Evolutionary conservation across 2,888 invertebrate species (phyloP), one percentile per base, ranked within the genome.

Genomic region (Ligdia adustata): DNA sequence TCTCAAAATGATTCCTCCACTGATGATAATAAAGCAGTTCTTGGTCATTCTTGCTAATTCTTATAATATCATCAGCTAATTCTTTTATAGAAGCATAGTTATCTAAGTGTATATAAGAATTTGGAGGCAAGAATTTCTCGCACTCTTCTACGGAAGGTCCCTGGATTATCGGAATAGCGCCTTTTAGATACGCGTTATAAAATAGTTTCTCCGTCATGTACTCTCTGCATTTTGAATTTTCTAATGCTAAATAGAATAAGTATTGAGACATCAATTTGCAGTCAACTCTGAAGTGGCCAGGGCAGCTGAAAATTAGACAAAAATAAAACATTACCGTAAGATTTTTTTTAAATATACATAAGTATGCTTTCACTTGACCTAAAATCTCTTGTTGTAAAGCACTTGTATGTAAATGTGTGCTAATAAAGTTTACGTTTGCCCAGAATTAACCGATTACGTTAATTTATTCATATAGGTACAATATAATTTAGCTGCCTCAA

Each of bases 191-290:
- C 0, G 92, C 93, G 58, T 94, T 91, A 87, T 93, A 92, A 79
- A 92, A 95, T 0, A 92, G 67, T 69, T 95, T 95, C 65, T 95
- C 95, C 0, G 94, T 94, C 31, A 95, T 74, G 60, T 95, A 95
- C 67, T 94, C 93, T 4, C 85, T 83, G 64, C 95, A 95, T 58
- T 92, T 91, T 0, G 93, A 91, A 65, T 94, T 95, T 73, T 95
- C 95, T 55, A 95, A 92, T 0, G 93, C 91, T 28, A 95, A 72
- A 62, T 94, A 94, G 70, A 95, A 95, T 60, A 93, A 84, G 72
- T 94, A 95, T 5, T 87, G 62, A 0, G 85, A 73, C 24, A 94
- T 72, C 2, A 74, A 55, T 2, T 82, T 71, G 58, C 95, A 95
- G 66, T 94, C 93, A 0, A 72, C 64, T 56, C 55, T 77, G 56